Percentiles rank a stretch among this genome's conserved stretches.
Evolutionary conservation across 2,113 vertebrate species (phyloP).

Genomic region (Antechinus stuartii): DNA sequence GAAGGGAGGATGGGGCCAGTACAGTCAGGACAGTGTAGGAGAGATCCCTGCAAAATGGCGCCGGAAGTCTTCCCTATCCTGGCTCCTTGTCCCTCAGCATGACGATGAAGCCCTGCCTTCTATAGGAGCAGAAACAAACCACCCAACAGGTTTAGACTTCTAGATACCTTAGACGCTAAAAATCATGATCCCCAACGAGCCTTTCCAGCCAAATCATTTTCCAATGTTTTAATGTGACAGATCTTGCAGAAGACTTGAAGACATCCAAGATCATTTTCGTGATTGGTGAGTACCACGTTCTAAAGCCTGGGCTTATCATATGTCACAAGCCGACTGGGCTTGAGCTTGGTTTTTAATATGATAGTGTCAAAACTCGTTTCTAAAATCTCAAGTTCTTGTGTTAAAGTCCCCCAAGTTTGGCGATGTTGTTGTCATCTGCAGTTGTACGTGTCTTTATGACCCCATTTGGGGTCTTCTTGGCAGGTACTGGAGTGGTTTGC

Average conservation of each 20-base stretch:
- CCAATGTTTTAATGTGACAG: slow-evolving; percentile 80
- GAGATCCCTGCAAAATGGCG: background rate
- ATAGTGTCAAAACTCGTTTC: slow-evolving; percentile 10
- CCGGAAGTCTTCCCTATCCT: background rate
- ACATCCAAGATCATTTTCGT: slow-evolving; percentile 95
- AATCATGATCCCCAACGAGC: slow-evolving; percentile 7
- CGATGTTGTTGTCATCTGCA: background rate
- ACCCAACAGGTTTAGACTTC: background rate
- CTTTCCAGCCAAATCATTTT: slow-evolving; percentile 62
- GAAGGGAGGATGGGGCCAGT: too few relatives aligned
- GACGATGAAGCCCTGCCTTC: background rate
- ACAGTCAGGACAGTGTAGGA: background rate
- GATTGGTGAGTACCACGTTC: slow-evolving; percentile 88
- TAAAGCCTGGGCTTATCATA: slow-evolving; percentile 36
- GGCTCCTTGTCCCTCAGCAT: background rate
- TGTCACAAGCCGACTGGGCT: background rate
- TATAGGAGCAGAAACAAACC: background rate
- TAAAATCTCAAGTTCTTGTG: background rate
- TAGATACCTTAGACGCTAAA: background rate
- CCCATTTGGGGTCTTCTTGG: background rate
- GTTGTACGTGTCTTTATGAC: background rate
- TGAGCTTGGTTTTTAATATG: background rate
- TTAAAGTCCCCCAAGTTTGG: background rate
- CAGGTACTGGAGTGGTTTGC: background rate
- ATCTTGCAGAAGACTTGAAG: slow-evolving; percentile 88